Percentiles rank a stretch among this genome's conserved stretches.
Evolutionary conservation across 2,888 invertebrate species (phyloP).

Genomic region (Linnaemya vulpina): DNA sequence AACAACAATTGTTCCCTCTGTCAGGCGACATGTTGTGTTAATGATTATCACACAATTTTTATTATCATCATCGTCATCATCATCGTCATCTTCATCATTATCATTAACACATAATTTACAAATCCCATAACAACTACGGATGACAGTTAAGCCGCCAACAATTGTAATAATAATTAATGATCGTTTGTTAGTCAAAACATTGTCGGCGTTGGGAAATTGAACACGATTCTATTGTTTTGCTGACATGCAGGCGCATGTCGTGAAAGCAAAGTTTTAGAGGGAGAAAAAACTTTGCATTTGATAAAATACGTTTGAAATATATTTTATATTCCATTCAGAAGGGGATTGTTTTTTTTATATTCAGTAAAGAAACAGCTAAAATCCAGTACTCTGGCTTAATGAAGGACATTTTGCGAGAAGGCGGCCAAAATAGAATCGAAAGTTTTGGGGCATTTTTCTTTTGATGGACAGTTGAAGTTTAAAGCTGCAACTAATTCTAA

Average conservation of each 20-base stretch:
- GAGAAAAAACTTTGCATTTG: neutral
- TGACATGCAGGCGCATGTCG: neutral
- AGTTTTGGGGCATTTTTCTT: too few species aligned
- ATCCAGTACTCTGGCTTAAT: too few species aligned
- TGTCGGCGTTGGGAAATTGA: neutral
- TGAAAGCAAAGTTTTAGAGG: neutral
- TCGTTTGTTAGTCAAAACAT: neutral
- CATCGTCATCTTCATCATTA: neutral
- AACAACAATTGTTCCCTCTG: neutral
- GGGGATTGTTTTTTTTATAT: too few species aligned
- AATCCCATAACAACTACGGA: slow-evolving; percentile 2
- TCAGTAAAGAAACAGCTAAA: too few species aligned
- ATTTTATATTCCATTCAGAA: too few species aligned
- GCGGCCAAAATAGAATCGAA: too few species aligned
- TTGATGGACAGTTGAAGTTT: too few species aligned
- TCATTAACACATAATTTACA: neutral
- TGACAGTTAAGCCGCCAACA: slow-evolving; percentile 7
- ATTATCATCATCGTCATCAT: neutral
- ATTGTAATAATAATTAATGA: slow-evolving; percentile 25
- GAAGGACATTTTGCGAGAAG: too few species aligned
- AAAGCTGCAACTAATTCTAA: too few species aligned
- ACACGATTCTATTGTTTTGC: neutral
- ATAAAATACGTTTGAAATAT: too few species aligned
- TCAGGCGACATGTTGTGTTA: neutral
- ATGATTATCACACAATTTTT: too few species aligned